Evolutionary conservation across 2,113 vertebrate genomes (phyloP).

Genomic region (Chaetodon auriga): DNA sequence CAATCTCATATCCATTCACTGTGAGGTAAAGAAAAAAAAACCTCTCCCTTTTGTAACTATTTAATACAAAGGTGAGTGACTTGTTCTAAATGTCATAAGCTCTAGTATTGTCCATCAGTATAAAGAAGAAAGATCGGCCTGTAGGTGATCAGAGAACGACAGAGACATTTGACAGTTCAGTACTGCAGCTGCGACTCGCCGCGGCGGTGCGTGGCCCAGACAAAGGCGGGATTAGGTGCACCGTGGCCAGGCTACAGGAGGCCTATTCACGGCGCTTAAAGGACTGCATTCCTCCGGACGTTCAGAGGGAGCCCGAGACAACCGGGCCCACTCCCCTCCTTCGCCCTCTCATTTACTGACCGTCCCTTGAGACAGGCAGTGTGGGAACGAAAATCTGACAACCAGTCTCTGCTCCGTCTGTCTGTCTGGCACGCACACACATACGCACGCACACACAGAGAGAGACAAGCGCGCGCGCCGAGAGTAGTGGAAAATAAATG

Average conservation of each 20-base stretch:
- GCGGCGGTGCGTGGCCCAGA: constrained; percentile 49
- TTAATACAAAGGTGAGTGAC: neutral
- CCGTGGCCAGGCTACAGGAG: constrained; percentile 50
- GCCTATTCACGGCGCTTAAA: constrained; percentile 36
- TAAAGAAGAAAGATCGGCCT: neutral
- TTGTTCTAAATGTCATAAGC: neutral
- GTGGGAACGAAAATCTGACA: constrained; percentile 26
- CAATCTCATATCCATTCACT: constrained; percentile 18
- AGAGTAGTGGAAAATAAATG: constrained; percentile 10
- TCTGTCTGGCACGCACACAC: neutral
- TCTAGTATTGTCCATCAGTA: neutral
- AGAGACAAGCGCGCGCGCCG: no score
- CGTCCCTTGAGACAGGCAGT: constrained; percentile 22
- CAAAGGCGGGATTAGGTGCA: constrained; percentile 68
- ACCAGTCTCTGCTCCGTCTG: neutral
- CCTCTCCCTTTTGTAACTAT: neutral
- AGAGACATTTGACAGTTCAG: constrained; percentile 39
- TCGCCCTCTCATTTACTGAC: constrained; percentile 9
- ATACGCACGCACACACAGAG: neutral
- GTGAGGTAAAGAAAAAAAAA: neutral
- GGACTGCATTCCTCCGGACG: constrained; percentile 61
- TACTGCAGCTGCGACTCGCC: constrained; percentile 25
- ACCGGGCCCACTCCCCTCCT: neutral
- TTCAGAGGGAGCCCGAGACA: constrained; percentile 29
- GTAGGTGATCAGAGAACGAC: constrained; percentile 15